Percentiles rank a stretch among this genome's conserved stretches.
These are phyloP conservation scores for Apis cerana DNA, from an alignment of 1,140 invertebrate genomes.

Conservation along the genomic window DNA sequence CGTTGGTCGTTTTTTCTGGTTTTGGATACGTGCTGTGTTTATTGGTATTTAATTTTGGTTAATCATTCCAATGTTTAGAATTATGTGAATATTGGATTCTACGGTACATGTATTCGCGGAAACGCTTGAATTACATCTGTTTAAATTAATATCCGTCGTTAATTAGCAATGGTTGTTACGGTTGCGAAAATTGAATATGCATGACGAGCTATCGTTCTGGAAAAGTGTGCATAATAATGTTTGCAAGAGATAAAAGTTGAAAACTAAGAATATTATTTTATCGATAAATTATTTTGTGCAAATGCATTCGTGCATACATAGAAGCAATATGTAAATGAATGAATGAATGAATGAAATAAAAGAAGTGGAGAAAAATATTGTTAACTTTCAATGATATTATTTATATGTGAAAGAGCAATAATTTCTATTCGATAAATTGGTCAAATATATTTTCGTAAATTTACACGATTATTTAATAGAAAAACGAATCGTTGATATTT, in stretches of 20 bases:
- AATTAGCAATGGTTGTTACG: not conserved
- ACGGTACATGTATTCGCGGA: not conserved
- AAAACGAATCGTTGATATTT: not conserved
- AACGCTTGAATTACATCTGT: not conserved
- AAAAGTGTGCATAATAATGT: not conserved
- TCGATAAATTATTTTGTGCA: not conserved
- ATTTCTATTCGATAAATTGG: not conserved
- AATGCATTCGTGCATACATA: not conserved
- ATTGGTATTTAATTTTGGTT: not conserved
- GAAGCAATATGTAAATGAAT: too few species aligned
- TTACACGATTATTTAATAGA: not conserved
- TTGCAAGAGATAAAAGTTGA: not conserved
- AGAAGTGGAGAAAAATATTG: too few species aligned
- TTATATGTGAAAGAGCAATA: not conserved
- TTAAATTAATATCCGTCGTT: constrained; percentile 12
- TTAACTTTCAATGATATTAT: too few species aligned
- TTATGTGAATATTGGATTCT: not conserved
- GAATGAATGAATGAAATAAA: not conserved
- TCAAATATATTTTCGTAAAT: not conserved
- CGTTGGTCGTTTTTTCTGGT: not conserved
- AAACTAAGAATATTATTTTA: not conserved
- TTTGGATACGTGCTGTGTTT: not conserved
- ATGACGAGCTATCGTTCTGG: too few species aligned
- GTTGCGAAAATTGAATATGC: not conserved
- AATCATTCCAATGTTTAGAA: not conserved